Base-by-base conservation (phyloP, 1,140 invertebrate species). In the Zaprionus gabonicus region DNA sequence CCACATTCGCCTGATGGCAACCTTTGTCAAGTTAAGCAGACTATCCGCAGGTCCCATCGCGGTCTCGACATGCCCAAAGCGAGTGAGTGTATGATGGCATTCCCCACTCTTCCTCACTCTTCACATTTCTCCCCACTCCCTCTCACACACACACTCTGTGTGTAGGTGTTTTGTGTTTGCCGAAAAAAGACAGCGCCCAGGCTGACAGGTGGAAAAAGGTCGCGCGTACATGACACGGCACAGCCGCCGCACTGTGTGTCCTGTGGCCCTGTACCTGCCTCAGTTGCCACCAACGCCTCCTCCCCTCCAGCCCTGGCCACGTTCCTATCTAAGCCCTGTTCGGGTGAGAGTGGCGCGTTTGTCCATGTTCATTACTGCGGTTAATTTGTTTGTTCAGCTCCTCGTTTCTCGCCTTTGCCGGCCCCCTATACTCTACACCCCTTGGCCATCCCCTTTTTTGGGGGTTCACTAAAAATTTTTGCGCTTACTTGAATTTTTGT, bases 301-400 rank as follows among this genome's bases (percentile, higher is more conserved):
- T 34, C 9, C 0, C 1, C 10, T 17, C n/a, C 28, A 10, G 23
- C 13, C 20, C 57, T 60, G 34, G 20, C 4, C 31, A 34, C 12
- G 36, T 41, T 25, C 1, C 31, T 5, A 25, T 44, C 6, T n/a
- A 38, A 15, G 28, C 17, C 28, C 15, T 49, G 46, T 51, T 59
- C 57, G 31, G 41, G 20, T 59, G 70, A 72, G 23, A 60, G 76
- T 65, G 76, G 64, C 66, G 69, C 80, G 69, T 80, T 83, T 87
- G 83, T 82, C 80, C 83, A 70, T 83, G 83, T 87, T 87, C 84
- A 87, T 87, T 87, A 87, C 86, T 78, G 83, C 83, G 83, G 83
- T 87, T 87, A 87, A 87, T 87, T 85, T 87, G 83, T 87, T 87
- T 87, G 84, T 80, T 82, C 80, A 68, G 76, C 69, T 56, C 63